Conservation (phyloP, 2,888 invertebrate species). For the Phalera bucephala region DNA sequence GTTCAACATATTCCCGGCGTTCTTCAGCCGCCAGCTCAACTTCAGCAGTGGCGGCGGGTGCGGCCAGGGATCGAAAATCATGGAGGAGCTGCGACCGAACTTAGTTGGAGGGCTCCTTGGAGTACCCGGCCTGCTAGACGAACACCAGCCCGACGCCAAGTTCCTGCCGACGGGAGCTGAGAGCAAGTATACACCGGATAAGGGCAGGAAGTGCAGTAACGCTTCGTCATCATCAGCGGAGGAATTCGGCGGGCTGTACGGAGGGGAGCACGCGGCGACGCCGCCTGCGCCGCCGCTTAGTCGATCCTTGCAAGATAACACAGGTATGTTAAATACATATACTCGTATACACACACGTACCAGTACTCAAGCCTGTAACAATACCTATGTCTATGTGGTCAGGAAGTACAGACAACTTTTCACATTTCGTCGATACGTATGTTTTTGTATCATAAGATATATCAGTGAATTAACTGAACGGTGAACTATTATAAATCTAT, state of each 20-base stretch:
- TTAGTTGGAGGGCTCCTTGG: conserved; percentile 90
- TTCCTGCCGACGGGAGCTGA: conserved; percentile 79
- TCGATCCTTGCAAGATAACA: conserved; percentile 82
- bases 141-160: conserved; percentile 85
- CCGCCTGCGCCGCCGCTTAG: conserved; percentile 83
- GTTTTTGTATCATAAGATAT: too few relatives aligned
- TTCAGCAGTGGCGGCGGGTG: conserved; percentile 88
- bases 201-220: conserved; percentile 89
- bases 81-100: conserved; percentile 94
- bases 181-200: conserved; percentile 80
- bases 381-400: too few relatives aligned
- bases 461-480: too few relatives aligned
- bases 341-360: too few relatives aligned
- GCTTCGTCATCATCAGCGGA: conserved; percentile 91
- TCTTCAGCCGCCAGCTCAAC: conserved; percentile 94
- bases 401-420: too few relatives aligned
- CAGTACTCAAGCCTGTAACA: too few relatives aligned
- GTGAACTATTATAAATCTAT: too few relatives aligned
- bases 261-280: conserved; percentile 87
- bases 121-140: conserved; percentile 90
- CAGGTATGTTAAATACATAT: conserved; percentile 65
- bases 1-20: conserved; percentile 96
- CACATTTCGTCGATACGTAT: too few relatives aligned
- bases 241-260: conserved; percentile 94
- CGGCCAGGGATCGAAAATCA: conserved; percentile 89